phyloP scores from a whole-genome alignment of 2,888 invertebrate genomes.

The Homarus gammarus region DNA sequence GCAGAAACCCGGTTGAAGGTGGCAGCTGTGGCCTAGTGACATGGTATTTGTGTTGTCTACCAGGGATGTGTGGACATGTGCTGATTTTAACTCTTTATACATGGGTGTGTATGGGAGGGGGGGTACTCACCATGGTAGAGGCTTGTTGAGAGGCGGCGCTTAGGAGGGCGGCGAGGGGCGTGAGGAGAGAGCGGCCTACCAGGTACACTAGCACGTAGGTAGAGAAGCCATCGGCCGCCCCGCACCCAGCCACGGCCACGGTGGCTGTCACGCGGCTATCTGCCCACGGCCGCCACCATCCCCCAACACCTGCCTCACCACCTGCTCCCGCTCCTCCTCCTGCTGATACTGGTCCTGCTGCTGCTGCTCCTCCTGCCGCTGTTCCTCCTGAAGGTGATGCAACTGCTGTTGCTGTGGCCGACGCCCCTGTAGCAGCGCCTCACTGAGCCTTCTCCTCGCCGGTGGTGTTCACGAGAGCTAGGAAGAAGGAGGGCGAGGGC shows the following conservation, averaged over 20 bases:
- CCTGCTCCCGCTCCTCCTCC: conserved; percentile 19
- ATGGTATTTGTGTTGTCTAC: no score
- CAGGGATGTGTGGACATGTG: no score
- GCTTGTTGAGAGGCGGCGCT: conserved; percentile 58
- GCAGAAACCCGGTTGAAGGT: no score
- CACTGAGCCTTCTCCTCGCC: neutral
- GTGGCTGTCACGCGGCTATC: conserved; percentile 57
- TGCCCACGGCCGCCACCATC: conserved; percentile 48
- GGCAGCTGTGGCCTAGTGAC: no score
- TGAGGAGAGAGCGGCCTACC: conserved; percentile 63
- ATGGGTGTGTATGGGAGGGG: no score
- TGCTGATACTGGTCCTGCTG: conserved; percentile 17
- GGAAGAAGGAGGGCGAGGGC: neutral
- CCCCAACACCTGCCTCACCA: conserved; percentile 33
- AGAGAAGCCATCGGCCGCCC: conserved; percentile 65
- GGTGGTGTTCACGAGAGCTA: neutral
- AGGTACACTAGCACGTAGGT: conserved; percentile 65
- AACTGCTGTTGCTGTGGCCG: neutral
- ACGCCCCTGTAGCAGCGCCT: neutral
- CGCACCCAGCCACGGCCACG: conserved; percentile 66
- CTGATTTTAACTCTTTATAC: no score
- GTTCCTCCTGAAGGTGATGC: neutral
- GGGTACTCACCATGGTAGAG: conserved; percentile 60
- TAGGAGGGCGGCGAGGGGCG: conserved; percentile 63
- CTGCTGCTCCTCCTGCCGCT: neutral